Evolutionary conservation across 2,797 vertebrate species (phyloP), one percentile per base, ranked within the genome.

Genomic region (Melanogrammus aeglefinus): DNA sequence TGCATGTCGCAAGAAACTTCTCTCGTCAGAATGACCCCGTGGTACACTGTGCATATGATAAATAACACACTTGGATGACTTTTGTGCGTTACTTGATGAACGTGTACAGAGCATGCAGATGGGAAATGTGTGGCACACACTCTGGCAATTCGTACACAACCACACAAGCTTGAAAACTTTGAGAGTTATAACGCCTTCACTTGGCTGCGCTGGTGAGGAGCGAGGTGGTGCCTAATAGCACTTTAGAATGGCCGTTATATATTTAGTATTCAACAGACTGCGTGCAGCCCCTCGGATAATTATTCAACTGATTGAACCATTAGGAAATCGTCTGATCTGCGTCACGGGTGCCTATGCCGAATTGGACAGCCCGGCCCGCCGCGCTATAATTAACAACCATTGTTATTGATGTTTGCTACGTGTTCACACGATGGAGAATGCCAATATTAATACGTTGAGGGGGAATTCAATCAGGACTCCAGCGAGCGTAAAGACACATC

Each of bases 241-340:
- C 85, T 88, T 86, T 74, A 86, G 82, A n/a, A 89, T 85, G 82
- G 86, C 84, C 80, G 83, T 89, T 88, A 86, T n/a, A 86, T 91
- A 86, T 90, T 92, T 89, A 91, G 88, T 85, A 93, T 91, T 91
- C 89, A 79, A 76, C 78, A 83, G 86, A 89, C 81, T 69, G 81
- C 36, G 82, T 35, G 31, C 81, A 80, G 83, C 86, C 77, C 77
- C 77, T 74, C 29, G 38, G 80, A 91, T 85, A 90, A 93, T 93
- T 91, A 93, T 93, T 93, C 82, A n/a, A 91, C 76, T 77, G 85
- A 87, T n/a, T n/a, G n/a, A 92, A 84, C 84, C 83, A 92, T 93
- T 92, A 89, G 89, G 85, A n/a, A 84, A 84, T 80, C 78, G 82
- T 92, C 82, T 86, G 86, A 90, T 88, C 84, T 85, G 85, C 84